Evolutionary conservation across 2,888 invertebrate genomes (phyloP), one percentile per base, ranked within the genome.

Genomic region (Drosophila percnosoma): DNA sequence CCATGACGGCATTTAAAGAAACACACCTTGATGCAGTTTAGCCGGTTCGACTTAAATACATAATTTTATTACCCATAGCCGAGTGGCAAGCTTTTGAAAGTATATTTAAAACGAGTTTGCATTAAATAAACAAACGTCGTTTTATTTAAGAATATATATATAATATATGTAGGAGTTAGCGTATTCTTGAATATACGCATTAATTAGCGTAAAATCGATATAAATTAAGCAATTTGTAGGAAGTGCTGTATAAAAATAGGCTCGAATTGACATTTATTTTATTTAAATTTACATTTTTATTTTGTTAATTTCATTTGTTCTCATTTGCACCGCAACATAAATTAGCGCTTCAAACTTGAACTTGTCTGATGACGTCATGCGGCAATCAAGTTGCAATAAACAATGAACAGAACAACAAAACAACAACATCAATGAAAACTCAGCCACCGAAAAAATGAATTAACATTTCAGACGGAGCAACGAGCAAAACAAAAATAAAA

Each of bases 301-400:
- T 48, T 62, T 58, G 15, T 61, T 15, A 57, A 40, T 53, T 58
- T 60, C 40, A 52, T 67, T 64, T 83, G 52, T 48, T 53, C 60
- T 68, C 63, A 85, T 85, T 87, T 76, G 60, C 55, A 60, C 55
- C 71, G 75, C 72, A 42, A 70, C 58, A 76, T 75, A 70, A 85
- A 90, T 85, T 85, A 82, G 29, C 64, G 66, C 73, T 66, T 48
- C 65, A 73, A 76, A 89, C 90, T 90, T 87, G 87, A 87, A 87
- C 87, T 87, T 87, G 87, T 67, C 54, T 27, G 52, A 60, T 84
- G 90, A 89, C 82, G 86, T 90, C 89, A 86, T 63, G 48, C 48
- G 55, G 68, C 77, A 76, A 82, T 86, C 86, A 76, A 68, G 40
- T 75, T 89, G 88, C 84, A 90, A 79, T 72, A 82, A 72, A 85